Conservation (phyloP, 2,113 vertebrate genomes). For the Psophia crepitans region DNA sequence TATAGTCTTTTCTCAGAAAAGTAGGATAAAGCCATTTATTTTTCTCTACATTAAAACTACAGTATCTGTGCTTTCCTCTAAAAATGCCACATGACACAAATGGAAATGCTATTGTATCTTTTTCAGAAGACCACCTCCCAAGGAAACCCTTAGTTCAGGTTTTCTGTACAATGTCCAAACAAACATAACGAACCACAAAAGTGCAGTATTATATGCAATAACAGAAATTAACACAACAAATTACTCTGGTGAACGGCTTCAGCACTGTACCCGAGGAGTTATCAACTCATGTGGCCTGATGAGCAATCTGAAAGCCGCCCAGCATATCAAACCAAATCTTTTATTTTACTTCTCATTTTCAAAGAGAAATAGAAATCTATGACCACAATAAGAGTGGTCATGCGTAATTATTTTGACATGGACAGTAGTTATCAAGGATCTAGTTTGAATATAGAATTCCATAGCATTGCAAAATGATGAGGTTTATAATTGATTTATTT, state of each 20-base stretch:
- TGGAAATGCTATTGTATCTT: neutral
- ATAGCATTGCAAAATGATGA: neutral
- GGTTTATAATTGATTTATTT: neutral
- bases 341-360: neutral
- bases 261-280: neutral
- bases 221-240: neutral
- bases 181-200: neutral
- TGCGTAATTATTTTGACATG: neutral
- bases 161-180: neutral
- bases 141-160: neutral
- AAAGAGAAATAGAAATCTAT: neutral
- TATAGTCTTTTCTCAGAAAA: neutral
- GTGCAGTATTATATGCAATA: neutral
- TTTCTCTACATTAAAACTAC: neutral
- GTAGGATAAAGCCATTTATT: neutral
- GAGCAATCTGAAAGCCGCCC: neutral
- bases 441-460: neutral
- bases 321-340: neutral
- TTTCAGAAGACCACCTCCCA: neutral
- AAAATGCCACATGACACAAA: neutral
- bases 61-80: neutral
- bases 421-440: neutral
- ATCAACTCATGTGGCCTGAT: accelerated
- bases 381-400: neutral
- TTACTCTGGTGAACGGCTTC: neutral